These are phyloP conservation scores for Leucoraja erinaceus DNA, from an alignment of 2,113 vertebrate species.

Conservation along the genomic window DNA sequence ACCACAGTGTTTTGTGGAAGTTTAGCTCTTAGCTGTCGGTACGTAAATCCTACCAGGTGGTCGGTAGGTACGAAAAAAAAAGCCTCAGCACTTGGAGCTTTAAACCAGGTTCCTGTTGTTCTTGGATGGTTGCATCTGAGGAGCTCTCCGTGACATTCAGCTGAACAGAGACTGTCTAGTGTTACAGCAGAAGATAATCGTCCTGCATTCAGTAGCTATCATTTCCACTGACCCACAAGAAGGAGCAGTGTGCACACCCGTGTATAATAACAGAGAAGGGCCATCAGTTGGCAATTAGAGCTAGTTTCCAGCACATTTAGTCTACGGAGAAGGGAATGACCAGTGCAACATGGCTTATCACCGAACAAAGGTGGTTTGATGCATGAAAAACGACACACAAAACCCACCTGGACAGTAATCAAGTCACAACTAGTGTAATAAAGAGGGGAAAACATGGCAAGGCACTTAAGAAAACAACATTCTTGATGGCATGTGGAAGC, in stretches of 20 bases:
- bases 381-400: constrained; percentile 42
- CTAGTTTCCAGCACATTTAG: constrained; percentile 44
- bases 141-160: constrained; percentile 54
- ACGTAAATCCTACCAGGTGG: constrained; percentile 41
- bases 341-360: constrained; percentile 42
- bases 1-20: constrained; percentile 17
- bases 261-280: constrained; percentile 47
- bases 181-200: constrained; percentile 61
- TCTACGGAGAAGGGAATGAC: constrained; percentile 44
- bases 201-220: constrained; percentile 55
- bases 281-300: constrained; percentile 51
- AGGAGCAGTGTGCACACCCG: constrained; percentile 44
- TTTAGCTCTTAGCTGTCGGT: constrained; percentile 28
- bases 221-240: constrained; percentile 62
- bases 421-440: constrained; percentile 48
- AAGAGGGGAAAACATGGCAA: constrained; percentile 44
- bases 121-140: constrained; percentile 53
- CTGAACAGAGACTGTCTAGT: constrained; percentile 52
- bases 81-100: constrained; percentile 48
- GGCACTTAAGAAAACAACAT: constrained; percentile 52
- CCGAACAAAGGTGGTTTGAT: constrained; percentile 49
- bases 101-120: constrained; percentile 53
- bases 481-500: constrained; percentile 42
- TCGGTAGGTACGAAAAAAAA: constrained; percentile 43
- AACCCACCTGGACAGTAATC: constrained; percentile 42